These are phyloP conservation scores for Epizoanthus scotinus DNA, from an alignment of 92 coral and sea anemone species.

Conservation along the genomic window DNA sequence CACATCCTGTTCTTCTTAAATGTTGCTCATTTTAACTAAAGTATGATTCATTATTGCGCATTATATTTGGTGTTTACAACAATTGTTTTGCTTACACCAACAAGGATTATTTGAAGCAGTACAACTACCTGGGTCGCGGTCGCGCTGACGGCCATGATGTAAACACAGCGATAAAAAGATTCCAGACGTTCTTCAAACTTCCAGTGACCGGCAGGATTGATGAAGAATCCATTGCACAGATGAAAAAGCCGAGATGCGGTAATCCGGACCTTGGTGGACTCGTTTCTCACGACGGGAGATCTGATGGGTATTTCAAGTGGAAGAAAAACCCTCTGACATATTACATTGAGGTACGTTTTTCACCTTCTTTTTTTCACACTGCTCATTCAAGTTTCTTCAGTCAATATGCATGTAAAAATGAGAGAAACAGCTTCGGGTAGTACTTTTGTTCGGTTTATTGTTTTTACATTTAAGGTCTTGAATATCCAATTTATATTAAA, in stretches of 20 bases:
- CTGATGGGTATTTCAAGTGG: slow-evolving; percentile 37
- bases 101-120: slow-evolving; percentile 53
- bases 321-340: slow-evolving; percentile 45
- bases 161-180: slow-evolving; percentile 28
- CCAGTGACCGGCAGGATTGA: slow-evolving; percentile 52
- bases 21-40: too few species aligned
- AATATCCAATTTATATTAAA: too few species aligned
- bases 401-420: too few species aligned
- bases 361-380: too few species aligned
- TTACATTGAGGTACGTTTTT: slow-evolving; percentile 14
- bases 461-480: too few species aligned
- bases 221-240: slow-evolving; percentile 47
- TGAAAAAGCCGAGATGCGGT: slow-evolving; percentile 58
- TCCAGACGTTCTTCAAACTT: slow-evolving; percentile 53
- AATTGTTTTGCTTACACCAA: too few species aligned
- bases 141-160: slow-evolving; percentile 57
- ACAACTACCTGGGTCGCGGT: slow-evolving; percentile 53
- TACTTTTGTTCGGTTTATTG: too few species aligned
- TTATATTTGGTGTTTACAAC: too few species aligned
- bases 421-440: too few species aligned
- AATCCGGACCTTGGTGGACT: slow-evolving; percentile 55
- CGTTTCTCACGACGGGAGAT: slow-evolving; percentile 36
- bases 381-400: too few species aligned
- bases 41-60: too few species aligned
- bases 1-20: too few species aligned